phyloP scores from a whole-genome alignment of 2,797 vertebrate species.

The Hemitrygon akajei region DNA sequence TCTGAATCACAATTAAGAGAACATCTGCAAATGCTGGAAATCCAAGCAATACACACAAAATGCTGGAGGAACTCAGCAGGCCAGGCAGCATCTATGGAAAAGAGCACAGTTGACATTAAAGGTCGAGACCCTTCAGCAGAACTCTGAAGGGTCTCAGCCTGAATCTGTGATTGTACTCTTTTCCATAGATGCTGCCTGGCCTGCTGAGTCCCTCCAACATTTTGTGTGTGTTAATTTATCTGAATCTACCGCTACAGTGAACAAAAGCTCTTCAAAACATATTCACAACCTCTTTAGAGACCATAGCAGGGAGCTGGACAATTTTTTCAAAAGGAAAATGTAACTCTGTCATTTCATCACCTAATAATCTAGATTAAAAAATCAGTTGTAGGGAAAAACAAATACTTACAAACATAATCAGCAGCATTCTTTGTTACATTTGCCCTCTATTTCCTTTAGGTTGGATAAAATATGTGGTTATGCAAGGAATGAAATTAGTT shows the following conservation, averaged over 20 bases:
- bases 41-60: too few relatives aligned
- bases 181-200: too few relatives aligned
- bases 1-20: neutral
- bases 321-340: too few relatives aligned
- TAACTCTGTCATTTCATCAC: neutral
- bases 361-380: neutral
- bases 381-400: neutral
- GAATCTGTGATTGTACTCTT: too few relatives aligned
- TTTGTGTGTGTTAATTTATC: neutral
- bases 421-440: constrained; percentile 41
- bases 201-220: too few relatives aligned
- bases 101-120: too few relatives aligned
- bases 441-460: constrained; percentile 43
- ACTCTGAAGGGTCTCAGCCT: too few relatives aligned
- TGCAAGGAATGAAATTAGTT: constrained; percentile 44
- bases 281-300: neutral
- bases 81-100: too few relatives aligned
- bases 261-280: neutral
- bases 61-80: too few relatives aligned
- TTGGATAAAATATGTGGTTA: constrained; percentile 45
- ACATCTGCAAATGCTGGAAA: too few relatives aligned
- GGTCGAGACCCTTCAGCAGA: too few relatives aligned
- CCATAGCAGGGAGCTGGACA: neutral
- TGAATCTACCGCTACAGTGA: neutral
- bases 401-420: constrained; percentile 28